Evolutionary conservation across 2,888 invertebrate genomes (phyloP).

Genomic region (Bedellia somnulentella): DNA sequence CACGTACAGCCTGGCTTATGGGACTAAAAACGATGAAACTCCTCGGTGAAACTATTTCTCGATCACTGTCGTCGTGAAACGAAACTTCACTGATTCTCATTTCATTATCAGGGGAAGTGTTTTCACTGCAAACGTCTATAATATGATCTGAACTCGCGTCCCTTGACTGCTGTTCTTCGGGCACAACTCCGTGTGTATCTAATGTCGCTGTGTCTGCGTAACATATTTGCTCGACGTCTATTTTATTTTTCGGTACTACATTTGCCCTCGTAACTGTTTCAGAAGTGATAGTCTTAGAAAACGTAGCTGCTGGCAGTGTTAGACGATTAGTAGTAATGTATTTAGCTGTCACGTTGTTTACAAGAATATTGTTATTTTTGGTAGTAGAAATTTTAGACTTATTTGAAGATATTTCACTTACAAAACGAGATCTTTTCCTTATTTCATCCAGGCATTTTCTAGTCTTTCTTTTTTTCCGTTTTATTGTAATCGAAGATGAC

Average conservation of each 20-base stretch:
- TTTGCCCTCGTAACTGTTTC: conserved; percentile 38
- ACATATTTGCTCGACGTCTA: too few relatives aligned
- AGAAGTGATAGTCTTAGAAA: conserved; percentile 33
- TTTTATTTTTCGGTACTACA: too few relatives aligned
- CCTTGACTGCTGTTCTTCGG: too few relatives aligned
- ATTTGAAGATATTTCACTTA: background rate
- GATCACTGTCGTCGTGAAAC: background rate
- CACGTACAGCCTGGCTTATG: background rate
- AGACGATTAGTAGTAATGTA: conserved; percentile 28
- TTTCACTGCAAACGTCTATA: too few relatives aligned
- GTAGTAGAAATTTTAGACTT: background rate
- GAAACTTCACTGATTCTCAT: background rate
- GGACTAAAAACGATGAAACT: conserved; percentile 2
- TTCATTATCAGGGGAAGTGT: background rate
- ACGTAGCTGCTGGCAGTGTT: conserved; percentile 24
- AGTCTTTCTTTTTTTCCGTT: conserved; percentile 35
- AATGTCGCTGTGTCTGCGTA: too few relatives aligned
- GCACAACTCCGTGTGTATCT: too few relatives aligned
- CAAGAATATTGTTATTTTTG: background rate
- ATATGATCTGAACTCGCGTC: too few relatives aligned
- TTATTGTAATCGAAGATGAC: conserved; percentile 14
- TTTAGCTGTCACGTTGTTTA: conserved; percentile 12
- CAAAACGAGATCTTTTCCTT: conserved; percentile 22
- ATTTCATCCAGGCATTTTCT: conserved; percentile 36
- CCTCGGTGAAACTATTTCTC: background rate